Base-by-base conservation (phyloP, 1,140 invertebrate species). In the Sipha flava region DNA sequence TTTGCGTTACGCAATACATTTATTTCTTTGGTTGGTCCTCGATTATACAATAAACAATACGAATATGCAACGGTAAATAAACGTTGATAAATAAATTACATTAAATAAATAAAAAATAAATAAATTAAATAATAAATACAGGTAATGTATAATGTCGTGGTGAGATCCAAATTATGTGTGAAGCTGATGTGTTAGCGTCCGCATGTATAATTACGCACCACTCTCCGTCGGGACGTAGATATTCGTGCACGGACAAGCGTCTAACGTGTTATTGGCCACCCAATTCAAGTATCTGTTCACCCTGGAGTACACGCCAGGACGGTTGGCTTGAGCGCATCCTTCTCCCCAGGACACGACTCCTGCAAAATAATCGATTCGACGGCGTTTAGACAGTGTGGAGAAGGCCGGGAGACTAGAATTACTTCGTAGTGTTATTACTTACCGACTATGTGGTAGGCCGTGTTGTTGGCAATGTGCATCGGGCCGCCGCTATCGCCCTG, bases 271-370 rank as follows among this genome's bases (percentile, higher is more conserved):
- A 37, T 82, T 81, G 29, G 70, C 40, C 21, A 82, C 66, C 92
- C 92, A 94, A 9, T 89, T 89, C 18, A 92, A 83, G 83, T 90
- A 94, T 81, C 91, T 87, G 84, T 92, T 92, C 1, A 96, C 92
- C 80, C 93, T 87, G 0, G 92, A 90, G 85, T 96, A 97, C 37
- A 96, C 93, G 21, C 95, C 95, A 0, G 94, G 94, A 83, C 89
- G 90, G 75, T 91, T 90, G 0, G 91, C 88, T 83, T 90, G 86
- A 1, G 92, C 95, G 84, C 95, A 96, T 7, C 92, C 92, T 84
- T 91, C 89, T 52, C 92, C 92, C 90, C 92, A 94, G 1, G 91
- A 93, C 0, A 93, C 91, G 37, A 82, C 80, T 14, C 81, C 81
- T 81, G 62, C 66, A 79, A 21, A 23, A 7, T 14, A 2, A 34